Base-by-base conservation (phyloP, 2,113 vertebrate genomes). In the Amblyopsis rosae region DNA sequence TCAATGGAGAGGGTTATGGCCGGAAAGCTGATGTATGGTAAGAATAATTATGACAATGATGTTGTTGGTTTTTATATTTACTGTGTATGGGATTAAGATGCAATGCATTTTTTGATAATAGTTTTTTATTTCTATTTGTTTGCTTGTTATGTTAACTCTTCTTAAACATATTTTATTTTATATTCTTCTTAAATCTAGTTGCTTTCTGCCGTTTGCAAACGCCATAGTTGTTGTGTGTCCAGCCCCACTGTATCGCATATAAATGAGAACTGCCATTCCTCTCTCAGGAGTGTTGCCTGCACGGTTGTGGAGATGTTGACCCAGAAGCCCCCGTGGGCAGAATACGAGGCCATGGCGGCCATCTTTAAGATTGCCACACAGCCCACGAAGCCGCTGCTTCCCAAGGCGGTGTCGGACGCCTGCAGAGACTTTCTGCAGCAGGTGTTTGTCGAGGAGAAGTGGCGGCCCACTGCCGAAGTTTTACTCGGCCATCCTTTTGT, bases 291-390 rank as follows among this genome's bases (percentile, higher is more conserved):
- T 6, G 94, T 96, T 51, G 96, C 94, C 16, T 97, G 95, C 85
- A 97, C 96, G 0, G 95, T 96, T 61, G 96, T 96, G 77, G 96
- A 97, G 80, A 97, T 97, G 96, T 41, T 97, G 83, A 97, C 94
- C 0, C 95, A 96, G 85, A 97, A 96, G 70, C 96, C 96, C 0
- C 96, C 96, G 0, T 97, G 96, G 96, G 93, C 96, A 0, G 96
- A 97, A 83, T 96, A 91, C 0, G 96, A 97, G 88, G 95, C 95
- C 68, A 97, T 97, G 95, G 95, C 95, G 0, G 95, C 95, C 32
- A 96, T 97, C 79, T 97, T 97, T 80, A 97, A 97, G 76, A 97
- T 97, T 0, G 95, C 95, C 61, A 97, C 95, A 0, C 95, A 97
- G 84, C 96, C 96, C 0, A 97, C 96, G 32, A 96, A 95, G 82